These are phyloP conservation scores for Athene noctua DNA, from an alignment of 2,113 vertebrate genomes.

Conservation along the genomic window DNA sequence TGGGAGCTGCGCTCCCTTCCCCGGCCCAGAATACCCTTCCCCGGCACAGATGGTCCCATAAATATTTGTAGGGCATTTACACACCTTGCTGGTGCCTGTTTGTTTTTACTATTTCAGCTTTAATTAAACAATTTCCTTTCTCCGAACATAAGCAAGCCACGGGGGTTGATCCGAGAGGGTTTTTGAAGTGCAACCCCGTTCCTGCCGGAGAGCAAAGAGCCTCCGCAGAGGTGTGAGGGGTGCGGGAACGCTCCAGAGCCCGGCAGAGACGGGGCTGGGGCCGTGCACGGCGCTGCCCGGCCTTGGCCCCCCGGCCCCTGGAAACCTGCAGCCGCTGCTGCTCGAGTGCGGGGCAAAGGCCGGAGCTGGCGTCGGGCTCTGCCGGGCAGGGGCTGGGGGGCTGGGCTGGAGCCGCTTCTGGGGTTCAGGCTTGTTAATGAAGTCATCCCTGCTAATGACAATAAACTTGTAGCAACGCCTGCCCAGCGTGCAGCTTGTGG, in stretches of 20 bases:
- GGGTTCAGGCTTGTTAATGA: constrained; percentile 26
- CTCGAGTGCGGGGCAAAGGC: fast-evolving
- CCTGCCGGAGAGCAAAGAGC: background rate
- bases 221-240: background rate
- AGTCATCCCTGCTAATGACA: constrained; percentile 37
- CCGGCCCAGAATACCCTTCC: background rate
- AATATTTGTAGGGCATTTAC: background rate
- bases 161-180: fast-evolving
- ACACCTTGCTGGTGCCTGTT: background rate
- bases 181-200: too few species aligned
- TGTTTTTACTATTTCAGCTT: background rate
- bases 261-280: background rate
- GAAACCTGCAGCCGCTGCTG: background rate
- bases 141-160: background rate
- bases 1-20: background rate
- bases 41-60: fast-evolving
- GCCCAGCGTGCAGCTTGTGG: background rate
- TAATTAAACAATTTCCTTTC: background rate
- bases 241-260: background rate
- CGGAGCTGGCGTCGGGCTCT: background rate
- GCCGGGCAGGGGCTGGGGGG: background rate
- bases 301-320: background rate
- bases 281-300: too few species aligned
- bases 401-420: background rate
- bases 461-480: background rate